A percentile compares a stretch with the other conserved stretches of the same genome.
These are phyloP conservation scores for Gryon sp. DNA, from an alignment of 1,140 invertebrate genomes.

Conservation along the genomic window DNA sequence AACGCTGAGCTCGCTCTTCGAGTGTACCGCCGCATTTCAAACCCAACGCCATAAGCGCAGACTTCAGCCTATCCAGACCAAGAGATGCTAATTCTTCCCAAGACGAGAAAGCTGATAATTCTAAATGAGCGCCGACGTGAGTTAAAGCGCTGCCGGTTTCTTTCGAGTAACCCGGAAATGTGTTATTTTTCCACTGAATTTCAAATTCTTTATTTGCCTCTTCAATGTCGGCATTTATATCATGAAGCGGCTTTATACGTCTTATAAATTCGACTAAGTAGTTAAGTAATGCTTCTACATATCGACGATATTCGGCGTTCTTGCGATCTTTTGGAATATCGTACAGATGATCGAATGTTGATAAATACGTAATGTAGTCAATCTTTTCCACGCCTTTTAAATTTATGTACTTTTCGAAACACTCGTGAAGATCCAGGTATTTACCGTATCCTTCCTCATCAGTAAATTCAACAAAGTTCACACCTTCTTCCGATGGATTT, in stretches of 20 bases:
- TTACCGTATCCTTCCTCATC: constrained; percentile 99
- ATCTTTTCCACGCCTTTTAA: constrained; percentile 98
- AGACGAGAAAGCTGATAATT: constrained; percentile 97
- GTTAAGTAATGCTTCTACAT: constrained; percentile 90
- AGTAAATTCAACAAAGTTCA: constrained; percentile 96
- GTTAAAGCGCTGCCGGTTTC: constrained; percentile 95
- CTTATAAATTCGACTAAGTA: constrained; percentile 93
- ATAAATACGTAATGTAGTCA: constrained; percentile 97
- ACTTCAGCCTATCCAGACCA: constrained; percentile 97
- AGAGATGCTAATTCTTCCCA: constrained; percentile 98
- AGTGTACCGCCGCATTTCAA: constrained; percentile 99
- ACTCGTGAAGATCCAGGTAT: constrained; percentile 98
- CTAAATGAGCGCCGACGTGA: constrained; percentile 96
- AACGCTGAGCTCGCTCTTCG: constrained; percentile 96
- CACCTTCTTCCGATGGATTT: constrained; percentile 89
- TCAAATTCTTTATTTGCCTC: constrained; percentile 91
- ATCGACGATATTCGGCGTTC: constrained; percentile 94
- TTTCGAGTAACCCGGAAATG: constrained; percentile 98
- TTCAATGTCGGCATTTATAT: constrained; percentile 89
- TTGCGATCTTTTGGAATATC: constrained; percentile 97
- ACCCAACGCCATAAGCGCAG: constrained; percentile 97
- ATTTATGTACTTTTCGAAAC: constrained; percentile 97
- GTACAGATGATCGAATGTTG: constrained; percentile 96
- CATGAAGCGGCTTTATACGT: constrained; percentile 94
- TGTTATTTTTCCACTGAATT: constrained; percentile 92